Percentiles rank a stretch among this genome's conserved stretches.
These are phyloP conservation scores for Margaritifera margaritifera DNA, from an alignment of 2,888 invertebrate species.

Conservation along the genomic window DNA sequence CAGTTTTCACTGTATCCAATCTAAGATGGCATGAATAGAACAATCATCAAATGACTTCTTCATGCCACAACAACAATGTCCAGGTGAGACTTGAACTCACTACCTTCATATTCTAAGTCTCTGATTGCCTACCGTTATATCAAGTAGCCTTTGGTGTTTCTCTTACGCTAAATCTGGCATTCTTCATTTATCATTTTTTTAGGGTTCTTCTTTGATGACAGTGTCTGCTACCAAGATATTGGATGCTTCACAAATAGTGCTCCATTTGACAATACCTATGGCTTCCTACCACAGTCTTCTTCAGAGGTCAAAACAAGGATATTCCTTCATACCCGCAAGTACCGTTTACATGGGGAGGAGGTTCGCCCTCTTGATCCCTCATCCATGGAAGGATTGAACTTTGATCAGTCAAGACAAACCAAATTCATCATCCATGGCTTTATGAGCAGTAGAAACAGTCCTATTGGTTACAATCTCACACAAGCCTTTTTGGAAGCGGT, in stretches of 20 bases:
- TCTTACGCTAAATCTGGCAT: no score
- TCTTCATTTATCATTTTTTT: neutral
- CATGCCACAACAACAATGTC: no score
- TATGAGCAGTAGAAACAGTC: constrained; percentile 81
- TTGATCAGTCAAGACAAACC: constrained; percentile 85
- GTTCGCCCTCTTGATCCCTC: constrained; percentile 78
- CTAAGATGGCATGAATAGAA: no score
- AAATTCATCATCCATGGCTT: constrained; percentile 95
- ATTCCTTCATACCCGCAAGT: constrained; percentile 76
- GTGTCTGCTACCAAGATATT: constrained; percentile 54
- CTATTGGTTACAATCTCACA: constrained; percentile 95
- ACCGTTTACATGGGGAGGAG: constrained; percentile 69
- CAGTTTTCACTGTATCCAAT: no score
- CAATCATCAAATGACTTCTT: no score
- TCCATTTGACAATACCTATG: constrained; percentile 49
- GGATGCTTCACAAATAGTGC: constrained; percentile 52
- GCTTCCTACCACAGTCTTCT: constrained; percentile 51
- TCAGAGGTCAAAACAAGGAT: constrained; percentile 30
- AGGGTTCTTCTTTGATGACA: constrained; percentile 34
- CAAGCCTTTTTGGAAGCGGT: constrained; percentile 91
- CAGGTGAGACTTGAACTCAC: no score
- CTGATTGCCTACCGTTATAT: no score
- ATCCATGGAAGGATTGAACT: constrained; percentile 82
- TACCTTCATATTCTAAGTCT: no score
- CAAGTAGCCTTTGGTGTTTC: no score